Percentiles rank a stretch among this genome's conserved stretches.
Conservation (phyloP, 1,140 invertebrate genomes). For the Thalassaphorura encarpata region DNA sequence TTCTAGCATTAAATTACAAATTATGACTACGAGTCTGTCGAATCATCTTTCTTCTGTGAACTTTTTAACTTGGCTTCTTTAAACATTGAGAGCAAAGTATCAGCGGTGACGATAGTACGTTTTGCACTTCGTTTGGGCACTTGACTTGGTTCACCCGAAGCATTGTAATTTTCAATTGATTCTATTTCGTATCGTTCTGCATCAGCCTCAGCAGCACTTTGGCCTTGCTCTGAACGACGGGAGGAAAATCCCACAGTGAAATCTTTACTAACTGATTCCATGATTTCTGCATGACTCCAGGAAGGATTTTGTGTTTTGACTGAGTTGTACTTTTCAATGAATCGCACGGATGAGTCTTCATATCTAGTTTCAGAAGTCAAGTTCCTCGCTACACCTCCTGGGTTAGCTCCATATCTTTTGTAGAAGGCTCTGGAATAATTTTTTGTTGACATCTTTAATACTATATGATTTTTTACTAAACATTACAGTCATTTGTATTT, state of each 20-base stretch:
- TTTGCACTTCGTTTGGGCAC: neutral
- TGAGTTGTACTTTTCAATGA: slow-evolving; percentile 24
- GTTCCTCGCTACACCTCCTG: slow-evolving; percentile 17
- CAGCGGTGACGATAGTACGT: slow-evolving; percentile 6
- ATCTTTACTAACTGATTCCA: slow-evolving; percentile 6
- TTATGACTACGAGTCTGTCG: neutral
- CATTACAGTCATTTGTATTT: neutral
- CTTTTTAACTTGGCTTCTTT: slow-evolving; percentile 19
- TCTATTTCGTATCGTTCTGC: neutral
- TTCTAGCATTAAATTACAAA: neutral
- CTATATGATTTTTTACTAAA: neutral
- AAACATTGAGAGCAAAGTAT: slow-evolving; percentile 15
- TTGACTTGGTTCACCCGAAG: neutral
- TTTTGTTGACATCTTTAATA: neutral
- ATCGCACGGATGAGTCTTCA: slow-evolving; percentile 16
- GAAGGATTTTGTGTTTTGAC: slow-evolving; percentile 17
- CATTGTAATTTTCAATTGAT: neutral
- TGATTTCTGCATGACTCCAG: slow-evolving; percentile 16
- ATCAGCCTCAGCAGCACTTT: neutral
- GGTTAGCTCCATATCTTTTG: slow-evolving; percentile 25
- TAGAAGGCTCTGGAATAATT: slow-evolving; percentile 12
- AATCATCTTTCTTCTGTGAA: neutral
- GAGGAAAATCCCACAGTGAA: neutral
- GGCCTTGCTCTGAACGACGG: neutral
- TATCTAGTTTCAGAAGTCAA: neutral